Percentiles rank a stretch among this genome's conserved stretches.
These are phyloP conservation scores for Psephotus haematonotus DNA, from an alignment of 2,113 vertebrate genomes.

Conservation along the genomic window DNA sequence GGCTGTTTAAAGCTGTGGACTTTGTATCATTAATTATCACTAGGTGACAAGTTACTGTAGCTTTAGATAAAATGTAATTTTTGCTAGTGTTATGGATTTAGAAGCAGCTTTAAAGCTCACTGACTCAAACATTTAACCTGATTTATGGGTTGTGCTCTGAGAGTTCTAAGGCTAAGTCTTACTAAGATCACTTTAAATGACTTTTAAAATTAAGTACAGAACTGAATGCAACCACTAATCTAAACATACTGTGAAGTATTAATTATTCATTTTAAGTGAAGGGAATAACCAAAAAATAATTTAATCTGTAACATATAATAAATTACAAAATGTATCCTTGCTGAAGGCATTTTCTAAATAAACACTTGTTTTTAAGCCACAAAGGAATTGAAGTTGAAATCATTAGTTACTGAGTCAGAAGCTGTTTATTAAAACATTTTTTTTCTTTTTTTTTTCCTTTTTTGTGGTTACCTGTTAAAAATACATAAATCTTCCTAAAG, in stretches of 20 bases:
- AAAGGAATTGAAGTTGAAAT: conserved; percentile 62
- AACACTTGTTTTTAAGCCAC: conserved; percentile 69
- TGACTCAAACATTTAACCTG: conserved; percentile 70
- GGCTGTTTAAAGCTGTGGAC: background rate
- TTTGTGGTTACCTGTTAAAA: background rate
- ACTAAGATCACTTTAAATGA: conserved; percentile 61
- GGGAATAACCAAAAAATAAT: conserved; percentile 72
- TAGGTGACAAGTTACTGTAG: background rate
- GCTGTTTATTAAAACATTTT: conserved; percentile 52
- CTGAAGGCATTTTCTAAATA: conserved; percentile 71
- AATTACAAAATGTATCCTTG: conserved; percentile 62
- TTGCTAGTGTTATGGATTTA: conserved; percentile 47
- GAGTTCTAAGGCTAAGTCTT: conserved; percentile 51
- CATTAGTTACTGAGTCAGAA: conserved; percentile 55
- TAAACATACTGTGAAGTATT: conserved; percentile 71
- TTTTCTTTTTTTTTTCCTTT: background rate
- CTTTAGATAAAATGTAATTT: conserved; percentile 43
- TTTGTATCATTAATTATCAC: conserved; percentile 18
- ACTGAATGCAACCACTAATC: conserved; percentile 61
- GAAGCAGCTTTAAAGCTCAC: conserved; percentile 51
- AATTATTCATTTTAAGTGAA: conserved; percentile 72
- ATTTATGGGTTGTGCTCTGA: conserved; percentile 69
- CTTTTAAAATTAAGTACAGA: conserved; percentile 72
- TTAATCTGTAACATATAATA: conserved; percentile 71
- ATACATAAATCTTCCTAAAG: background rate